phyloP scores from a whole-genome alignment of 1,140 invertebrate genomes.

The Lutraria rhynchaena region DNA sequence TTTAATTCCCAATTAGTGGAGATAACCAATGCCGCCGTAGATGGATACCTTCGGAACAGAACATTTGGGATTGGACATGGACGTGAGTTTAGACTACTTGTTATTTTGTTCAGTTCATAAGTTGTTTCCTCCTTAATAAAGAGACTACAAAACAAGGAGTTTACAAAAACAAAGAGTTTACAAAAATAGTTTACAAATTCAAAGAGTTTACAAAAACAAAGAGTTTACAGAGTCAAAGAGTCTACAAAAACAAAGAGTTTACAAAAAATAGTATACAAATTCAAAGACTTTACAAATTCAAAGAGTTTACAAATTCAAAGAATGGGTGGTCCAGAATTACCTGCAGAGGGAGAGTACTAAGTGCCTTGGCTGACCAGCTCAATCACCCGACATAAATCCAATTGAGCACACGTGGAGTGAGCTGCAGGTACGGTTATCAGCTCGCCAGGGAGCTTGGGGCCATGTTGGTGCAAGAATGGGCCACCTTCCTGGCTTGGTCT shows the following conservation, averaged over 20 bases:
- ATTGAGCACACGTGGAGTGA: too few relatives aligned
- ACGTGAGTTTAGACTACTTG: background rate
- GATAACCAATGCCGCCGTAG: background rate
- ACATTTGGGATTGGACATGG: background rate
- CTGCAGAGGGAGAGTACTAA: too few relatives aligned
- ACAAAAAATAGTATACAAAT: background rate
- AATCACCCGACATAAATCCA: too few relatives aligned
- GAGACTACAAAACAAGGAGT: too few relatives aligned
- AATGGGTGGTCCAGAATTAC: too few relatives aligned
- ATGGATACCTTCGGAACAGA: constrained; percentile 18
- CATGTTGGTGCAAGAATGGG: too few relatives aligned
- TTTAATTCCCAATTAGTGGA: constrained; percentile 3
- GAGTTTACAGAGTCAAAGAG: background rate
- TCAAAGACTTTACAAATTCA: background rate
- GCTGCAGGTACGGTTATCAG: too few relatives aligned
- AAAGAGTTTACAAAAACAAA: background rate
- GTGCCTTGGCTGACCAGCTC: too few relatives aligned
- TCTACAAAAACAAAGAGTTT: background rate
- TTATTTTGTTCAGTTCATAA: background rate
- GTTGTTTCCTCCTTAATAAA: too few relatives aligned
- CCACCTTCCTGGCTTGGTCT: too few relatives aligned
- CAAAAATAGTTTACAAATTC: background rate
- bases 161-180: background rate
- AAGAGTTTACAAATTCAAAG: background rate
- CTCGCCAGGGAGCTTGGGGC: too few relatives aligned